These are phyloP conservation scores for Terebella lapidaria DNA, from an alignment of 2,888 invertebrate genomes.

Conservation along the genomic window DNA sequence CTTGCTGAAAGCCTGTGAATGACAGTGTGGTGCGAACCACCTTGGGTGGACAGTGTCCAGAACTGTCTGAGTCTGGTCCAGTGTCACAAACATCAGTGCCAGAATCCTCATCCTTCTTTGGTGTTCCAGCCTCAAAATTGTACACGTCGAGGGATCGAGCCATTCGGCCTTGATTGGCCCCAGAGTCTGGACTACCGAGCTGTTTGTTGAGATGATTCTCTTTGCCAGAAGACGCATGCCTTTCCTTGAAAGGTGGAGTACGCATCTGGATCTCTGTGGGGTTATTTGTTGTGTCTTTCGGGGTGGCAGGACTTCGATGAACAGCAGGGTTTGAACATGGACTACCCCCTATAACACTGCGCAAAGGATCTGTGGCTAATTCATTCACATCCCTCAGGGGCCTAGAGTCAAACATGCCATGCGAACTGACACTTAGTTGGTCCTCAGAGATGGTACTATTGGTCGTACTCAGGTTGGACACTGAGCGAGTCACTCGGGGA, in stretches of 20 bases:
- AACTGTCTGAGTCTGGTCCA: conserved; percentile 8
- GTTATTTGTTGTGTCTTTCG: conserved; percentile 14
- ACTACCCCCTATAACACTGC: conserved; percentile 1
- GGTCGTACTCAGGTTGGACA: conserved; percentile 21
- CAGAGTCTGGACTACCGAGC: conserved; percentile 6
- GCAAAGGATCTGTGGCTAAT: background rate
- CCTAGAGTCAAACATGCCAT: conserved; percentile 5
- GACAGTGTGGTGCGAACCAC: conserved; percentile 17
- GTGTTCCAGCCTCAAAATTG: conserved; percentile 26
- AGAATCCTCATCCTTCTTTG: conserved; percentile 22
- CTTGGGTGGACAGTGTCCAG: background rate
- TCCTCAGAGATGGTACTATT: conserved; percentile 21
- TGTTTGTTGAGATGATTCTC: conserved; percentile 13
- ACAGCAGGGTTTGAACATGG: conserved; percentile 12
- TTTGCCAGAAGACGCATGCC: conserved; percentile 15
- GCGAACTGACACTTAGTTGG: conserved; percentile 16
- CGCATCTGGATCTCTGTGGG: background rate
- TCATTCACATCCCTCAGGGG: background rate
- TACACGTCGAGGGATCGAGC: conserved; percentile 21
- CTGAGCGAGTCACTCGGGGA: conserved; percentile 21
- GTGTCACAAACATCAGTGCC: conserved; percentile 13
- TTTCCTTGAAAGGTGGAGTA: conserved; percentile 3
- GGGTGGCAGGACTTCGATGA: conserved; percentile 4
- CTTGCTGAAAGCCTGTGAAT: conserved; percentile 16
- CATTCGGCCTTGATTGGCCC: background rate